phyloP scores from a whole-genome alignment of 2,797 vertebrate genomes.

The Malacoctenus gilli region DNA sequence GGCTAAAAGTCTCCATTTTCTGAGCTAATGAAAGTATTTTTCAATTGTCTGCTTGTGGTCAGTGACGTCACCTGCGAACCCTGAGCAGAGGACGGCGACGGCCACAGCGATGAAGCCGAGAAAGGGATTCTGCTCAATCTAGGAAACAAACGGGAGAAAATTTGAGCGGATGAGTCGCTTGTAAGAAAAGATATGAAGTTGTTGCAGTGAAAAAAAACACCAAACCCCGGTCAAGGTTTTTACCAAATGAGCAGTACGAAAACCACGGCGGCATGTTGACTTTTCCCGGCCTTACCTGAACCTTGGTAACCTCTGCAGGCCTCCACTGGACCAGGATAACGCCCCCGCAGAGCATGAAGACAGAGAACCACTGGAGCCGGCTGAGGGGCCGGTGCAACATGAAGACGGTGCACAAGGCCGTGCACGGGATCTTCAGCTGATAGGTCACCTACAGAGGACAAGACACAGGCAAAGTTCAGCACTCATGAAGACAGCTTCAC shows the following conservation, averaged over 20 bases:
- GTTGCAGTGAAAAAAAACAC: too few species aligned
- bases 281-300: constrained; percentile 80
- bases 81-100: constrained; percentile 94
- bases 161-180: neutral
- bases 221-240: too few species aligned
- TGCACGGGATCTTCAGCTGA: constrained; percentile 97
- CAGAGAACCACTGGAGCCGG: constrained; percentile 93
- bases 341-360: constrained; percentile 92
- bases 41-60: too few species aligned
- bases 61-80: constrained; percentile 90
- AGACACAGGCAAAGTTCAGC: neutral
- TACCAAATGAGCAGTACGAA: neutral
- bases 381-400: constrained; percentile 93
- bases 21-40: too few species aligned
- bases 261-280: neutral
- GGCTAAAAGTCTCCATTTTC: too few species aligned
- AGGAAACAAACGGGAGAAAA: constrained; percentile 3
- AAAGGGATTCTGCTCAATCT: constrained; percentile 93
- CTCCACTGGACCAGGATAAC: constrained; percentile 96
- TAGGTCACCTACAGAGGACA: constrained; percentile 89
- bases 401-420: constrained; percentile 92
- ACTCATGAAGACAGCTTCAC: too few species aligned
- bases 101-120: constrained; percentile 90
- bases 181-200: too few species aligned
- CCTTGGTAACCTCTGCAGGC: constrained; percentile 89